phyloP scores from a whole-genome alignment of 2,113 vertebrate genomes.

The Strix uralensis region DNA sequence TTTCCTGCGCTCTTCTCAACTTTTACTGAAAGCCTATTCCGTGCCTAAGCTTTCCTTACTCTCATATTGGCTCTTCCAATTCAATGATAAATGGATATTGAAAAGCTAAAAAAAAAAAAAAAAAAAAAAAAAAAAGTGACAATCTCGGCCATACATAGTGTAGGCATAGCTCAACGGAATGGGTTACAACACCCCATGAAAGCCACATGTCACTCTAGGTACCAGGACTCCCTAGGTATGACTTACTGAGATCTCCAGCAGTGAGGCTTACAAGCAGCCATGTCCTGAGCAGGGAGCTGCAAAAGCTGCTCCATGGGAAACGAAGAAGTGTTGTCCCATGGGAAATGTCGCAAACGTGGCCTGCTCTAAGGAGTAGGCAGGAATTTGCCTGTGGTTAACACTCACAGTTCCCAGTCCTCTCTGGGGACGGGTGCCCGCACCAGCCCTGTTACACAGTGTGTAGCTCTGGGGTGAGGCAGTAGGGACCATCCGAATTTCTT shows the following conservation, averaged over 20 bases:
- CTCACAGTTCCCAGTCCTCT: background rate
- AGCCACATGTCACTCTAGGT: fast-evolving
- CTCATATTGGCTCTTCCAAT: background rate
- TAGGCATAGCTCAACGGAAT: background rate
- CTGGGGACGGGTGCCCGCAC: background rate
- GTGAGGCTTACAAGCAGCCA: fast-evolving
- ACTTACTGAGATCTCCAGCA: background rate
- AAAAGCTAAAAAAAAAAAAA: background rate
- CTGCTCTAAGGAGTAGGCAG: background rate
- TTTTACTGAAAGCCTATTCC: background rate
- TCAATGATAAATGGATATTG: background rate
- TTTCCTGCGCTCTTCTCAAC: fast-evolving
- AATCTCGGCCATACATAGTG: background rate
- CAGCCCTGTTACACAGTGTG: background rate
- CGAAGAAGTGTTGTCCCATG: background rate
- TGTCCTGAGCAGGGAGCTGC: background rate
- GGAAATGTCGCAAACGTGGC: background rate
- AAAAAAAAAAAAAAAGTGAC: background rate
- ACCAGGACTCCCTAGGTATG: fast-evolving
- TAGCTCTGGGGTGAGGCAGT: background rate
- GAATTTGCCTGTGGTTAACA: background rate
- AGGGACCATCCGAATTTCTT: background rate
- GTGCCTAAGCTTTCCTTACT: background rate
- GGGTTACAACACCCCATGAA: background rate
- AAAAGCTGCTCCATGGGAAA: background rate